Percentiles rank a stretch among this genome's conserved stretches.
These are phyloP conservation scores for Adoxophyes honmai DNA, from an alignment of 1,140 invertebrate species.

Conservation along the genomic window DNA sequence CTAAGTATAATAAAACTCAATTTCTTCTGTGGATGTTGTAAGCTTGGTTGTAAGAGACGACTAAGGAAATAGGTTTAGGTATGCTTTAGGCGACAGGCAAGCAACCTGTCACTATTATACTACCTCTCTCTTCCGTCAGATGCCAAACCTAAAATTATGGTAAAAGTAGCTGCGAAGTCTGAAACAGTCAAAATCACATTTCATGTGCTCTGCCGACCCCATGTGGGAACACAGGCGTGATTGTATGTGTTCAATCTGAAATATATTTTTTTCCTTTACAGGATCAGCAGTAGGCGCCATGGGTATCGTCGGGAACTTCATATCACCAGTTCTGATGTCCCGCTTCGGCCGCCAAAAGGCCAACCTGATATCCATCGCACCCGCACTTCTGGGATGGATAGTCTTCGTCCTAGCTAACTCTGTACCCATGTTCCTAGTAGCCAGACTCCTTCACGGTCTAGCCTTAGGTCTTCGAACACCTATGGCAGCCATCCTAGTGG, in stretches of 20 bases:
- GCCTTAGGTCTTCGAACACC: constrained; percentile 60
- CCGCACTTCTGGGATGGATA: constrained; percentile 62
- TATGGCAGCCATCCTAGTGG: constrained; percentile 61
- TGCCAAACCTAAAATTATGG: too few relatives aligned
- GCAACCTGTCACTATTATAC: too few relatives aligned
- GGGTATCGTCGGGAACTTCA: constrained; percentile 67
- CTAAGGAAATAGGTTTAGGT: too few relatives aligned
- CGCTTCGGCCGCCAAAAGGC: constrained; percentile 58
- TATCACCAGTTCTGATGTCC: constrained; percentile 64
- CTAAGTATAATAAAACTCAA: too few relatives aligned
- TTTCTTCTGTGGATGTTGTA: too few relatives aligned
- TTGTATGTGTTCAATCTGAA: neutral
- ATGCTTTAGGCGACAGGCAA: too few relatives aligned
- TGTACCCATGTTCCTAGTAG: constrained; percentile 52
- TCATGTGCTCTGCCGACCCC: too few relatives aligned
- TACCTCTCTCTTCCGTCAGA: too few relatives aligned
- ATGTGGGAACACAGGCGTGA: too few relatives aligned
- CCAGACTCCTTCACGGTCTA: constrained; percentile 57
- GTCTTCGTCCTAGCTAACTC: constrained; percentile 55
- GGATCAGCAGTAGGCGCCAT: constrained; percentile 60
- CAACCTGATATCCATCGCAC: constrained; percentile 57
- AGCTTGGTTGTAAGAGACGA: too few relatives aligned
- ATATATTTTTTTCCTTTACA: constrained; percentile 34
- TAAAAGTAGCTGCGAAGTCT: too few relatives aligned
- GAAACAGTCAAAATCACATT: too few relatives aligned